Conservation (phyloP, 2,888 invertebrate genomes). For the Lithosia quadra region DNA sequence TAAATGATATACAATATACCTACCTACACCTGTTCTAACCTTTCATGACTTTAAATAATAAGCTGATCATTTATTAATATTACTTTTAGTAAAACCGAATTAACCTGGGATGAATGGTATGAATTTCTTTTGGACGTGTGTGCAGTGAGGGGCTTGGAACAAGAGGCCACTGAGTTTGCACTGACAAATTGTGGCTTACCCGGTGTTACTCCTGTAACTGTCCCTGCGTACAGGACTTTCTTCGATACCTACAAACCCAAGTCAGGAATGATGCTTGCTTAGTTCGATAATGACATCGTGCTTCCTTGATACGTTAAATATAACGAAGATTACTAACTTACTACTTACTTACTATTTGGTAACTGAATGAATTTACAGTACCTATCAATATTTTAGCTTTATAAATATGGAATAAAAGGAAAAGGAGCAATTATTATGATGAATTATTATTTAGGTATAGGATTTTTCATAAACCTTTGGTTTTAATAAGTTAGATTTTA, state of each 20-base stretch:
- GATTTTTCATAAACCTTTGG: neutral
- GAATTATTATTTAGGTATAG: neutral
- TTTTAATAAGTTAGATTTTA: neutral
- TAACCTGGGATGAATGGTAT: conserved; percentile 59
- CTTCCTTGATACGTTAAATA: neutral
- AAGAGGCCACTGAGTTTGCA: conserved; percentile 38
- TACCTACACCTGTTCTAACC: too few relatives aligned
- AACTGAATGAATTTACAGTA: too few relatives aligned
- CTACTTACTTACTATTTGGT: too few relatives aligned
- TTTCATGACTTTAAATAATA: neutral
- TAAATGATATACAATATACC: too few relatives aligned
- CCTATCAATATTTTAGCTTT: too few relatives aligned
- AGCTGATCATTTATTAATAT: neutral
- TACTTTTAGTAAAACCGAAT: conserved; percentile 60
- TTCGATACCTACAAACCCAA: conserved; percentile 59
- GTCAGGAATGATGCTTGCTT: conserved; percentile 39
- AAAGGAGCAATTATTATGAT: too few relatives aligned
- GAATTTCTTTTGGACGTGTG: conserved; percentile 59
- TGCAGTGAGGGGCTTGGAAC: conserved; percentile 44
- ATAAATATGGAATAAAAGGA: too few relatives aligned
- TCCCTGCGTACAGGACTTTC: conserved; percentile 63
- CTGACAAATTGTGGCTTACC: conserved; percentile 65
- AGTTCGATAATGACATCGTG: neutral
- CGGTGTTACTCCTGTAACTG: conserved; percentile 48
- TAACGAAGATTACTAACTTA: too few relatives aligned